phyloP scores from a whole-genome alignment of 1,140 invertebrate species.

The Bactericera cockerelli region DNA sequence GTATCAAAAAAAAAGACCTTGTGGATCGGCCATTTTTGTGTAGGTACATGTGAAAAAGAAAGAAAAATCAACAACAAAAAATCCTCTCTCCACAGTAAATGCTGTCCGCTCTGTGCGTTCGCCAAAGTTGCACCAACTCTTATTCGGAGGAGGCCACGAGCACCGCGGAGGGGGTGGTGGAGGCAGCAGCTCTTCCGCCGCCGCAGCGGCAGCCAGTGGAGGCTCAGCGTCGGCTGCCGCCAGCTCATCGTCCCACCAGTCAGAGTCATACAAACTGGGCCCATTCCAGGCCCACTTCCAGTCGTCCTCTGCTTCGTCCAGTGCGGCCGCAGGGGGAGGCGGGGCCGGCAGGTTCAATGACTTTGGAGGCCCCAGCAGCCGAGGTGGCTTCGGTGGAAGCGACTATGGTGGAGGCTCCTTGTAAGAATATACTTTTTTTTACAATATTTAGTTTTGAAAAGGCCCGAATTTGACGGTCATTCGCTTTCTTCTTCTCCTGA shows the following conservation, averaged over 20 bases:
- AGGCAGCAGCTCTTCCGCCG: background rate
- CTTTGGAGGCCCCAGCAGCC: background rate
- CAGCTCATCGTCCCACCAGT: background rate
- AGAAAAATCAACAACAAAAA: too few relatives aligned
- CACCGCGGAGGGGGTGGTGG: background rate
- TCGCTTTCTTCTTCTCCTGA: too few relatives aligned
- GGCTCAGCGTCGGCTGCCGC: background rate
- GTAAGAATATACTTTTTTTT: too few relatives aligned
- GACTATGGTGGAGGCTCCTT: too few relatives aligned
- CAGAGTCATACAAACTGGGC: background rate
- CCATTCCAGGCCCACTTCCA: background rate
- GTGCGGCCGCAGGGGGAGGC: background rate
- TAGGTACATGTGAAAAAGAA: too few relatives aligned
- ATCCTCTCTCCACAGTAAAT: too few relatives aligned
- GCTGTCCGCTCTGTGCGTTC: too few relatives aligned
- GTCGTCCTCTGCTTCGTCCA: background rate
- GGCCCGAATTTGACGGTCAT: too few relatives aligned
- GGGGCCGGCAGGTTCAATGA: constrained; percentile 2
- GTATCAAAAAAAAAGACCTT: too few relatives aligned
- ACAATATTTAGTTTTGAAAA: too few relatives aligned
- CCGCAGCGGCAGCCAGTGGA: background rate
- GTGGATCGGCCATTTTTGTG: too few relatives aligned
- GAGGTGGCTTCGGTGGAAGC: background rate
- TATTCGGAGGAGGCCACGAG: background rate
- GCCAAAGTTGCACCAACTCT: too few relatives aligned